Evolutionary conservation across 2,888 invertebrate species (phyloP).

Genomic region (Elysia crispata): DNA sequence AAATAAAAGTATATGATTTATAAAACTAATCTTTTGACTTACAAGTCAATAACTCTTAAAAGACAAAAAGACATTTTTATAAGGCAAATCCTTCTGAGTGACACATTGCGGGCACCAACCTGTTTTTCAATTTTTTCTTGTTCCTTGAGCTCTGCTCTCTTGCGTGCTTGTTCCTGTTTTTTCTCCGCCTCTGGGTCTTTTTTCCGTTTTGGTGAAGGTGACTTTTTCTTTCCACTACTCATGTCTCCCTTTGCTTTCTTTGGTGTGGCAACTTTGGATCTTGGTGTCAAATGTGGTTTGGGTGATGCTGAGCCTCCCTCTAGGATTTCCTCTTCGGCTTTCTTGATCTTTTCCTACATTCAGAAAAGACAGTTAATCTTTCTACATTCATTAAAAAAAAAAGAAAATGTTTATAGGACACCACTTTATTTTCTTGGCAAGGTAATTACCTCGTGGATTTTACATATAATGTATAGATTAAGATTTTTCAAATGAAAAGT

Average conservation of each 20-base stretch:
- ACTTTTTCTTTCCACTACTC: constrained; percentile 21
- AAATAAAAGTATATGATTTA: too few species aligned
- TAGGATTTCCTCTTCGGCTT: constrained; percentile 50
- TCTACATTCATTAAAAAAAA: too few species aligned
- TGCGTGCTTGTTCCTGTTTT: constrained; percentile 51
- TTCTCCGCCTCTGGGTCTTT: constrained; percentile 32
- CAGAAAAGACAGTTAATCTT: background rate
- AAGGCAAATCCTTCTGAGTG: too few species aligned
- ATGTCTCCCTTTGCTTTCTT: constrained; percentile 10
- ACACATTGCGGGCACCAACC: constrained; percentile 44
- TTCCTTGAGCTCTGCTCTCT: constrained; percentile 60
- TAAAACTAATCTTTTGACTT: too few species aligned
- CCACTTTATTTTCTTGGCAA: too few species aligned
- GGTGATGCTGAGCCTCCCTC: constrained; percentile 32
- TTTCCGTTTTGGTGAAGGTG: background rate
- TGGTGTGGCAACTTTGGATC: background rate
- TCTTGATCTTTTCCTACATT: constrained; percentile 51
- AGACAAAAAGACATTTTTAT: too few species aligned
- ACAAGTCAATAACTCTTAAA: too few species aligned
- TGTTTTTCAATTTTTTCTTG: constrained; percentile 57
- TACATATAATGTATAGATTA: too few species aligned
- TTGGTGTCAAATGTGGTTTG: too few species aligned
- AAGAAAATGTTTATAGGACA: too few species aligned
- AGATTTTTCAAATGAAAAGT: too few species aligned
- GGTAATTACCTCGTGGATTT: too few species aligned